These are phyloP conservation scores for Rhopalosiphum padi DNA, from an alignment of 1,140 invertebrate genomes.

Conservation along the genomic window DNA sequence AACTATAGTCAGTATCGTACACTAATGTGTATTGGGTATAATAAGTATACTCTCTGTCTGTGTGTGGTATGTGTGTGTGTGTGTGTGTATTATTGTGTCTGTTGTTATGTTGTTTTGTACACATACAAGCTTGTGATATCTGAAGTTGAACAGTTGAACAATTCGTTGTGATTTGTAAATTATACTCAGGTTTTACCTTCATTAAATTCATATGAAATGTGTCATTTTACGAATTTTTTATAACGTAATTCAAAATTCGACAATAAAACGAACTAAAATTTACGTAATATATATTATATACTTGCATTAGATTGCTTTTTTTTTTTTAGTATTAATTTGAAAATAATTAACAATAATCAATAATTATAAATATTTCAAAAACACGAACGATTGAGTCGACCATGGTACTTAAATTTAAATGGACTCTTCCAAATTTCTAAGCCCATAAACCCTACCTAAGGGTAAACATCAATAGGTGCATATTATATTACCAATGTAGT, in stretches of 20 bases:
- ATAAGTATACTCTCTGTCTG: background rate
- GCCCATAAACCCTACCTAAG: background rate
- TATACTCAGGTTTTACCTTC: background rate
- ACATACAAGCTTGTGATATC: background rate
- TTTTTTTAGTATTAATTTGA: background rate
- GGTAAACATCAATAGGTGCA: no score
- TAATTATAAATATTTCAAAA: background rate
- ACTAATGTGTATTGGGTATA: no score
- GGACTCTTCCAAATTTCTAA: background rate
- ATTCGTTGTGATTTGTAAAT: background rate
- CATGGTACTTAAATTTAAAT: background rate
- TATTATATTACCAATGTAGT: background rate
- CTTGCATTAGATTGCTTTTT: background rate
- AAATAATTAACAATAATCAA: background rate
- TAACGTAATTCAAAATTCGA: background rate
- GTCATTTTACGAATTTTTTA: background rate
- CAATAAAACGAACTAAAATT: background rate
- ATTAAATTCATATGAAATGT: background rate
- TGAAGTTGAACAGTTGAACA: background rate
- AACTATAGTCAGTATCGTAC: no score
- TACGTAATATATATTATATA: background rate
- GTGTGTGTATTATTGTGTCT: no score
- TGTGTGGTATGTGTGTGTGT: background rate
- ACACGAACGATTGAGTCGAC: background rate
- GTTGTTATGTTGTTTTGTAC: no score